Base-by-base conservation (phyloP, 1,140 invertebrate genomes). In the Lineus longissimus region DNA sequence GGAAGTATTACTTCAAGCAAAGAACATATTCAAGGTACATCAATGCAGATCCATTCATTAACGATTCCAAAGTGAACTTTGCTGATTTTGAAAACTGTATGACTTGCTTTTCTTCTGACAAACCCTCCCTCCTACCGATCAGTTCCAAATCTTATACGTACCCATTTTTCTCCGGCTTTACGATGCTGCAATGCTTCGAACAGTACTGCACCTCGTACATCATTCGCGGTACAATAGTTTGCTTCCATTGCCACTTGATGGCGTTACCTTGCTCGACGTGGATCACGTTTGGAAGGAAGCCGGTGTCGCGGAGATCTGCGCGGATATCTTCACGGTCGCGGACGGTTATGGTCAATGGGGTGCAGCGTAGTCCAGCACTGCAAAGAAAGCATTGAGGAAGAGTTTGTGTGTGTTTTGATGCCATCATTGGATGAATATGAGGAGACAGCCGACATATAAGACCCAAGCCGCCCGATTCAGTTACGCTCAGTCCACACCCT, bases 221-320 rank as follows among this genome's bases (percentile, higher is more conserved):
- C 17, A 72, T 71, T 59, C 76, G 74, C 2, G 78, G 80, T 2
- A 70, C 69, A 0, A 62, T 56, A 60, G 76, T 75, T 29, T 71
- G 63, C 41, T 73, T 73, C 81, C 81, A 82, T 9, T 66, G 64
- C 80, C 79, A 82, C 30, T 71, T 73, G 9, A 82, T 63, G 25
- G 70, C 59, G 29, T 74, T 74, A 36, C 79, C 81, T 70, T 79
- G 73, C 61, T 78, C 76, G 22, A 81, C 68, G 45, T 72, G 65
- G 27, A 82, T 72, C 7, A 76, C 66, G 2, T 70, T 59, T 22
- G 78, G 76, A 13, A 64, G 56, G 67, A 82, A 82, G 2, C 79
- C 80, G 7, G 75, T 70, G 61, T 81, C 78, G 27, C 71, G 73
- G 1, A 82, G 65, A 7, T 73, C 71, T 6, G 72, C 72, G 36